Evolutionary conservation across 1,140 invertebrate species (phyloP), one percentile per base, ranked within the genome.

Genomic region (Manduca sexta): DNA sequence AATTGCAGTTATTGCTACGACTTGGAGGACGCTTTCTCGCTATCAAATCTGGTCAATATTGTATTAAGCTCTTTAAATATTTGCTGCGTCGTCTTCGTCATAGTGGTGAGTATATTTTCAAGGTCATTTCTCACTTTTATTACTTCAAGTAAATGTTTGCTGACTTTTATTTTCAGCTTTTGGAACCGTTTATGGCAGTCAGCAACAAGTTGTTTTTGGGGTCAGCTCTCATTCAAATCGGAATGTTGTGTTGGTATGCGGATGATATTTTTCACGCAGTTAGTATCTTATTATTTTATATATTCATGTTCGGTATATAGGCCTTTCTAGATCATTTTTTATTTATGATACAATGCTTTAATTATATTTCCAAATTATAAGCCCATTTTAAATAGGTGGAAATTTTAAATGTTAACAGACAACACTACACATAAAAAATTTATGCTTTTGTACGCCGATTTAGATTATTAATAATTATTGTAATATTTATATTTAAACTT

Each of bases 21-120:
- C 45, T 63, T 84, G 29, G 77, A 82, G 52, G 67, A 71, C 41
- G 72, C 74, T 17, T 84, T 83, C 45, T 78, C 78, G 1, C 57
- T 83, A 12, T 73, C 74, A 4, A 83, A 81, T 56, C 68, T 84
- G 3, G 67, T 82, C 17, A 84, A 81, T 38, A 70, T 81, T 34
- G 64, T 81, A n/a, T 62, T 84, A 33, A 84, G 81, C 45, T 84
- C 81, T 0, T 57, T 83, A 2, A 84, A 81, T 41, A 80, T 84
- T 29, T 84, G 81, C 59, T 84, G 79, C 29, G 77, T 80, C 2
- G 64, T 76, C 3, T 84, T 84, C 33, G 69, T 76, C 6, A 80
- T 81, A 52, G 67, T 84, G 57, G 81, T 83, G 52, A 35, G 74
- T 72, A 65, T 39, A 31, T 29, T 41, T 42, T 33, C 1, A 18